These are phyloP conservation scores for Drosophila fulvimacula DNA, from an alignment of 2,888 invertebrate genomes.

Conservation along the genomic window DNA sequence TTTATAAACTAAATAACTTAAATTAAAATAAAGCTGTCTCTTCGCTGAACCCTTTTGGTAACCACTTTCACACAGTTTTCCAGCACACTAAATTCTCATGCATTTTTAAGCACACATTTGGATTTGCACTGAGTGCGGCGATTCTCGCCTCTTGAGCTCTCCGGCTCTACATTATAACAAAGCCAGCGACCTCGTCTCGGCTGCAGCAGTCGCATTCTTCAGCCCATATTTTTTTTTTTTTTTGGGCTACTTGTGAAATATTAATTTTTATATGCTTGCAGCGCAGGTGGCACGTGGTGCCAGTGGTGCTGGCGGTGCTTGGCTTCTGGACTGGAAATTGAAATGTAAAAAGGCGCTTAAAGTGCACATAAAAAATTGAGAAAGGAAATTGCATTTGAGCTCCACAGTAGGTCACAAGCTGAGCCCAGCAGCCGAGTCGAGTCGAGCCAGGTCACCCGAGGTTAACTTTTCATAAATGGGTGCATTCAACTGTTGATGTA, in stretches of 20 bases:
- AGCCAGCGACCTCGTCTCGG: conserved; percentile 24
- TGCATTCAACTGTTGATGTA: conserved; percentile 65
- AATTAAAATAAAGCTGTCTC: conserved; percentile 61
- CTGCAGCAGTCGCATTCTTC: conserved; percentile 38
- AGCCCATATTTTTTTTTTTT: conserved; percentile 39
- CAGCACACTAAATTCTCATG: conserved; percentile 62
- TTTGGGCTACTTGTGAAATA: conserved; percentile 70
- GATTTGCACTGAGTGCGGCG: conserved; percentile 50
- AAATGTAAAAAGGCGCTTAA: conserved; percentile 78
- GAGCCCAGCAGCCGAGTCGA: conserved; percentile 9
- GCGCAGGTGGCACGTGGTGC: conserved; percentile 47
- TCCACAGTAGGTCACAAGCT: conserved; percentile 61
- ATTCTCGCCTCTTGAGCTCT: conserved; percentile 3
- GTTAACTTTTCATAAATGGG: conserved; percentile 65
- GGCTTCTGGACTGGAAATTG: conserved; percentile 55
- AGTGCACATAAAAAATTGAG: conserved; percentile 77
- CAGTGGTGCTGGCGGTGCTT: background rate
- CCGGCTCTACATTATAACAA: conserved; percentile 38
- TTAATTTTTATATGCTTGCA: conserved; percentile 74
- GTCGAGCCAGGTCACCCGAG: conserved; percentile 52
- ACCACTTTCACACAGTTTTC: conserved; percentile 55
- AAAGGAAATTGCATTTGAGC: conserved; percentile 72
- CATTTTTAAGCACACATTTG: conserved; percentile 69
- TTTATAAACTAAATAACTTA: conserved; percentile 62
- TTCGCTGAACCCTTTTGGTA: conserved; percentile 14